phyloP scores from a whole-genome alignment of 2,113 vertebrate genomes.

The Glaucidium brasilianum region DNA sequence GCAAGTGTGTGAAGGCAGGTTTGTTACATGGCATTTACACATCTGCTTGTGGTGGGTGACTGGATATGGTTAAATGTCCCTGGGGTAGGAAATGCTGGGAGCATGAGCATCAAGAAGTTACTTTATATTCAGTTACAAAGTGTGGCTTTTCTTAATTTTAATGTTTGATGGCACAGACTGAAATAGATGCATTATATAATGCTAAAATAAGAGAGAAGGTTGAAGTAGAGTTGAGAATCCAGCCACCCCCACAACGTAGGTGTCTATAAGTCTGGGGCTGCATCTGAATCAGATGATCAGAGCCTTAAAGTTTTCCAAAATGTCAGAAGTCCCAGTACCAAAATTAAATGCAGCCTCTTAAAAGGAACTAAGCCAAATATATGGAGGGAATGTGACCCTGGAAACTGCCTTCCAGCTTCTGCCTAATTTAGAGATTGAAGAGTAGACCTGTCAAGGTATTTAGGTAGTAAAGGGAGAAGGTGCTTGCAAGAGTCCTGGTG shows the following conservation, averaged over 20 bases:
- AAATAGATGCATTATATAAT: conserved; percentile 51
- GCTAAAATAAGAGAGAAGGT: conserved; percentile 8
- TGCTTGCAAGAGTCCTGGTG: background rate
- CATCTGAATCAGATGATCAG: conserved; percentile 26
- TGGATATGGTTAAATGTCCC: background rate
- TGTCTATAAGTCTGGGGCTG: conserved; percentile 1
- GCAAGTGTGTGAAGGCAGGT: background rate
- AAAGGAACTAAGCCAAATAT: background rate
- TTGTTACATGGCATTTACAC: background rate
- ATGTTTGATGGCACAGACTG: conserved; percentile 10
- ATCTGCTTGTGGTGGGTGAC: background rate
- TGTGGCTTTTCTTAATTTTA: background rate
- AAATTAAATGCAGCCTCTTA: background rate
- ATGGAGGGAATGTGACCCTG: background rate
- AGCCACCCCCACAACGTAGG: conserved; percentile 42
- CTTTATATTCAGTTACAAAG: background rate
- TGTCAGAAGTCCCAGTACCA: background rate
- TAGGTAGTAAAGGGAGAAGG: background rate
- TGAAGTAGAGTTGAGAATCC: conserved; percentile 39
- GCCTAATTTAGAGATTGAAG: background rate
- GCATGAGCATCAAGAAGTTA: background rate
- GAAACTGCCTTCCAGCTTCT: background rate
- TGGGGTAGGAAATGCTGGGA: background rate
- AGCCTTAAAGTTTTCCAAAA: background rate
- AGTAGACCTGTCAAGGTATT: background rate